Base-by-base conservation (phyloP, 2,888 invertebrate genomes). In the Lypha dubia region DNA sequence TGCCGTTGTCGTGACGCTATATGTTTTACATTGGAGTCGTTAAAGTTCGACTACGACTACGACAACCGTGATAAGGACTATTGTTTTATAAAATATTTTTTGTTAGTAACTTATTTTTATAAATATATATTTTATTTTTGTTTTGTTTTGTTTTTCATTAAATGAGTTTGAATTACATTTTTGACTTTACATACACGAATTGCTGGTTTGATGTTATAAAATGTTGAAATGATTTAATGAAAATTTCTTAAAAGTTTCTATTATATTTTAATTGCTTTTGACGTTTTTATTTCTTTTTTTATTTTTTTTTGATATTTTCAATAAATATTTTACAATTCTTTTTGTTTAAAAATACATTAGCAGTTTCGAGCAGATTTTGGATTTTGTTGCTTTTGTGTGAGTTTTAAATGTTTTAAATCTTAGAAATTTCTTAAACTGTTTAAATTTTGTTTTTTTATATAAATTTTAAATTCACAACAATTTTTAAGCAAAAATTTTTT, bases 381-480 rank as follows among this genome's bases (percentile, higher is more conserved):
- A 63, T 41, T 62, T 41, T 6, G 24, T 35, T 11, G 8, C 0
- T 41, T 38, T 38, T 35, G 53, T 56, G 20, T 46, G 9, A 7
- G n/a, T 63, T 17, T 38, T 15, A 22, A 49, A 51, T 28, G 51
- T n/a, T 65, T 46, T 13, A 44, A 53, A 22, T 28, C n/a, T n/a
- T 49, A 35, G 35, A 32, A 15, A 38, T 41, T 63, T n/a, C n/a
- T 24, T 56, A 56, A 56, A 24, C 7, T 15, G 24, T 28, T 46
- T 20, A n/a, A 24, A 63, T 17, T 70, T 53, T 6, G n/a, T 56
- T 46, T 38, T 74, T 38, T 74, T 3, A 22, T 53, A 46, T 5
- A 49, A 62, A 24, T 41, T 76, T 67, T 35, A 49, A 58, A 67
- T 22, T 51, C 68, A 79, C 70, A 70, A 70, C 79, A 62, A 62